phyloP scores from a whole-genome alignment of 2,797 vertebrate species.

The Sebastiscus tertius region DNA sequence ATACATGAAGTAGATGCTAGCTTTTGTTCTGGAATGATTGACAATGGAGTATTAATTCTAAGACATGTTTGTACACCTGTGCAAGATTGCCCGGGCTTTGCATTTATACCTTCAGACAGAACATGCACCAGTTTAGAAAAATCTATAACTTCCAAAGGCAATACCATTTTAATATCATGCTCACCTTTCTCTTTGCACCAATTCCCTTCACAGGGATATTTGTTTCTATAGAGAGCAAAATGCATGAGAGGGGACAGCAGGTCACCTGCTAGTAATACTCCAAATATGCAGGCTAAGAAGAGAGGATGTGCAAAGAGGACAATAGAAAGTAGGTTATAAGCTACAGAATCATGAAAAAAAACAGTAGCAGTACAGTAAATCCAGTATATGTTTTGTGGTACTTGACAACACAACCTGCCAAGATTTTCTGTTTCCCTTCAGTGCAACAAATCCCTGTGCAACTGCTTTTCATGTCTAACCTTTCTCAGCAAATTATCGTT shows the following conservation, averaged over 20 bases:
- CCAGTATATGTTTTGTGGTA: neutral
- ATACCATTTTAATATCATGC: constrained; percentile 22
- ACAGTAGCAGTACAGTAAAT: neutral
- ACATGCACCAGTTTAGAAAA: neutral
- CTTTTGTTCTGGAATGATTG: neutral
- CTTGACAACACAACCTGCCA: neutral
- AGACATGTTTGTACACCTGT: neutral
- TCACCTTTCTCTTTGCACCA: neutral
- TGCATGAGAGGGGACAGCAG: neutral
- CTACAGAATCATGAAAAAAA: neutral
- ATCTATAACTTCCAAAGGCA: constrained; percentile 2
- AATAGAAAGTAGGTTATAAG: neutral
- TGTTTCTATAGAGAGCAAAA: constrained; percentile 7
- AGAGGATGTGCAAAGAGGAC: neutral
- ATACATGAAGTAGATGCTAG: neutral
- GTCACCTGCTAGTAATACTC: neutral
- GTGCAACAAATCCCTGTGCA: neutral
- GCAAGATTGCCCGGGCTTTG: neutral
- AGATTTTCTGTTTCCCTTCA: neutral
- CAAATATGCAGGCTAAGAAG: neutral
- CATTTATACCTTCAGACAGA: neutral
- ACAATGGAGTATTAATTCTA: neutral
- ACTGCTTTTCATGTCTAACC: neutral
- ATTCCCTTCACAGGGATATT: constrained; percentile 23
- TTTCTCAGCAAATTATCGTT: neutral